Evolutionary conservation across 2,113 vertebrate genomes (phyloP), one percentile per base, ranked within the genome.

Genomic region (Sorex fumeus): DNA sequence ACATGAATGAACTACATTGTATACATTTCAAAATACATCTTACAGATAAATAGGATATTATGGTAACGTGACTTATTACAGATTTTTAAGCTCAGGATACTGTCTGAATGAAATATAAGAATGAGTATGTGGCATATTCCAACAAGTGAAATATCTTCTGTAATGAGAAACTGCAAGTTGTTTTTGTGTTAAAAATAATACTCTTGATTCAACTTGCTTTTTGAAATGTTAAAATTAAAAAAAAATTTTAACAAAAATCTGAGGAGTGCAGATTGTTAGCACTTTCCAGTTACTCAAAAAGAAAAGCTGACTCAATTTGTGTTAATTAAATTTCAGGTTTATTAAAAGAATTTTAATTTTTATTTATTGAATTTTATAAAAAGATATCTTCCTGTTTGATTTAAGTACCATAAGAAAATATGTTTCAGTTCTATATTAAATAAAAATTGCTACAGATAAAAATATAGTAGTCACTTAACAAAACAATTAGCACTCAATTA

Each of bases 241-340:
- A 40, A 40, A 40, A 7, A n/a, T n/a, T n/a, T 40, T 40, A 40
- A 40, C 40, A 40, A 40, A 40, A 40, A 40, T 40, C 40, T 40
- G 40, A 40, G 40, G 4, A 40, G 40, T 40, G 9, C 69, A 96
- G 28, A 43, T 77, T 88, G 62, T 82, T 67, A 91, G 28, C 67
- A 32, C 62, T 77, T 94, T 80, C 53, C 13, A 28, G 88, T 34
- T 62, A 62, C 81, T 88, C 84, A 19, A 21, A 85, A 88, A 90
- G 69, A 21, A 64, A 95, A 70, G 0, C 43, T 75, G 32, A 66
- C 50, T 89, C 36, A 77, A 62, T 92, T 81, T 93, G 50, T 94
- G 36, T 69, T 90, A 90, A 87, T 92, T 84, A 90, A 27, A 53
- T 72, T 25, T 91, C 84, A 93, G 57, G 1, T 45, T 88, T 94